phyloP scores from a whole-genome alignment of 2,888 invertebrate genomes.

The Campaea margaritaria region DNA sequence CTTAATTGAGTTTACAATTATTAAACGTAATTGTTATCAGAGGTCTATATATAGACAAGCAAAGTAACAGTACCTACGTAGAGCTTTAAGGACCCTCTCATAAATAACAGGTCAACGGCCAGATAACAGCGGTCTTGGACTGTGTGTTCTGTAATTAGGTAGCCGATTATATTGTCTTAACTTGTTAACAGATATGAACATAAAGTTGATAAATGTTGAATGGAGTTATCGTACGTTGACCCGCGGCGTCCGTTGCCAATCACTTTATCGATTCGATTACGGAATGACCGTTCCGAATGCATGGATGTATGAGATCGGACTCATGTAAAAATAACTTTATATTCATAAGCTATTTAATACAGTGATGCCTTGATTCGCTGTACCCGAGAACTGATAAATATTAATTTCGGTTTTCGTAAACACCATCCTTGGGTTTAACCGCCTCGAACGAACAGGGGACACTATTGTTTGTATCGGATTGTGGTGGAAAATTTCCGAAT shows the following conservation, averaged over 20 bases:
- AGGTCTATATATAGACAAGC: slow-evolving; percentile 6
- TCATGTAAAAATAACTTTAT: slow-evolving; percentile 65
- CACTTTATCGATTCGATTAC: slow-evolving; percentile 45
- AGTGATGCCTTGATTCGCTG: slow-evolving; percentile 65
- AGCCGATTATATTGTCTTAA: slow-evolving; percentile 65
- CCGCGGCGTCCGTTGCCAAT: slow-evolving; percentile 55
- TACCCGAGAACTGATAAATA: slow-evolving; percentile 73
- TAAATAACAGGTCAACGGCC: slow-evolving; percentile 53
- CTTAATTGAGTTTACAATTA: slow-evolving; percentile 9
- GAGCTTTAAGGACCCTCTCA: slow-evolving; percentile 14
- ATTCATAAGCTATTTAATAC: slow-evolving; percentile 70
- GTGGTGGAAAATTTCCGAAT: slow-evolving; percentile 61
- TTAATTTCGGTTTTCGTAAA: slow-evolving; percentile 60
- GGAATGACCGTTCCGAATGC: slow-evolving; percentile 51
- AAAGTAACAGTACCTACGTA: slow-evolving; percentile 4
- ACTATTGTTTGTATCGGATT: slow-evolving; percentile 55
- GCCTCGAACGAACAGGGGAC: slow-evolving; percentile 46
- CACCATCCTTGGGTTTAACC: slow-evolving; percentile 42
- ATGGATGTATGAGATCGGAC: slow-evolving; percentile 65
- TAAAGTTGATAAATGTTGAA: slow-evolving; percentile 61
- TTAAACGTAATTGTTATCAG: neutral
- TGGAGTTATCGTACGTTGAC: slow-evolving; percentile 70
- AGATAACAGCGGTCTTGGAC: slow-evolving; percentile 54
- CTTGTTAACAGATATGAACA: slow-evolving; percentile 63
- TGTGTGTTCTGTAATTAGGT: slow-evolving; percentile 60